Base-by-base conservation (phyloP, 1,140 invertebrate species). In the Ectropis grisescens region DNA sequence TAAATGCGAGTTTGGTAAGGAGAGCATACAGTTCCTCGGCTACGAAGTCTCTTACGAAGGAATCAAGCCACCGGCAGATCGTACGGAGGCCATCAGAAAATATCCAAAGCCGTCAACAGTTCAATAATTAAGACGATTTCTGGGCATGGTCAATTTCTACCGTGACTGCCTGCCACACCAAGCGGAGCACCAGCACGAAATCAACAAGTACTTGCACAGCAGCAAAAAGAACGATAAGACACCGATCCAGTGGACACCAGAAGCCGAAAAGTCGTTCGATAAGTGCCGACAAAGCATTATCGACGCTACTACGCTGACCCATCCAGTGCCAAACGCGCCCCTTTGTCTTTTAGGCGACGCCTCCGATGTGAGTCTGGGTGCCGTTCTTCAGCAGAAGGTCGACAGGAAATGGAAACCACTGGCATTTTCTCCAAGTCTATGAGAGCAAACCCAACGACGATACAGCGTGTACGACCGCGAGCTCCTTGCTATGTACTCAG, bases 391-490 rank as follows among this genome's bases (percentile, higher is more conserved):
- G 16, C 41, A 44, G 24, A 16, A 29, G 11, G 23, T 38, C 11
- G 15, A 13, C 16, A 28, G 25, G 6, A 26, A 25, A 12, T 33
- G 35, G 35, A 22, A 11, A 29, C 36, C 35, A 8, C 31, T 44
- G 13, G 41, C 31, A 13, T 44, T 33, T 27, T 44, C 25, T 36
- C 39, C 42, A 11, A 38, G 29, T 9, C 33, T 29, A 33, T n/a
- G 33, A 0, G 24, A 26, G 0, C 13, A 14, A 13, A 11, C 27
- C 4, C 38, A 40, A 22, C 16, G 34, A 29, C 35, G 19, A 16
- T 38, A 44, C 28, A 37, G 32, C 27, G 38, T 35, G 10, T 44
- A 37, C 15, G 32, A 38, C 27, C 12, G 33, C 11, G 37, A 46
- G 22, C 28, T 40, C n/a, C 12, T 33, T 13, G 41, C 41, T 15